Evolutionary conservation across 2,888 invertebrate species (phyloP).

Genomic region (Schizotus pectinicornis): DNA sequence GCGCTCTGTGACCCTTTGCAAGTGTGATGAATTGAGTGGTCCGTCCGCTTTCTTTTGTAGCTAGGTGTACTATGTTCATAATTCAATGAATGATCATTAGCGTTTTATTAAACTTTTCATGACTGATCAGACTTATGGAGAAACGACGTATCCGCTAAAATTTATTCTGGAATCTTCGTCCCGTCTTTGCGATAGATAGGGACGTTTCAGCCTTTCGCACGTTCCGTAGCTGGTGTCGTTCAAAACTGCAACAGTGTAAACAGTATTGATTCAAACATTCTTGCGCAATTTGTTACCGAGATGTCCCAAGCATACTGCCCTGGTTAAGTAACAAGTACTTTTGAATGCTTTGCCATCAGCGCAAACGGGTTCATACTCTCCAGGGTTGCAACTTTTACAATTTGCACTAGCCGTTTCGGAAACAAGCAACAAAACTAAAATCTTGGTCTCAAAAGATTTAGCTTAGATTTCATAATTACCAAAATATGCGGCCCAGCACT

Average conservation of each 20-base stretch:
- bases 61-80: too few relatives aligned
- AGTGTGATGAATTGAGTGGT: too few relatives aligned
- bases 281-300: slow-evolving; percentile 28
- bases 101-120: too few relatives aligned
- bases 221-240: slow-evolving; percentile 9
- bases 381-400: slow-evolving; percentile 18
- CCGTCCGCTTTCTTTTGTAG: too few relatives aligned
- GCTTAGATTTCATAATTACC: background rate
- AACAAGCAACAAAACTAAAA: background rate
- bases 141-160: too few relatives aligned
- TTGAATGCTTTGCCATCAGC: slow-evolving; percentile 19
- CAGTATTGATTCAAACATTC: slow-evolving; percentile 3
- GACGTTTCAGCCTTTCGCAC: background rate
- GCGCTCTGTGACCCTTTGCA: too few relatives aligned
- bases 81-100: too few relatives aligned
- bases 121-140: too few relatives aligned
- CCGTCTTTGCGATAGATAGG: too few relatives aligned
- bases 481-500: too few relatives aligned
- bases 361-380: slow-evolving; percentile 30
- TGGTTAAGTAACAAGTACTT: slow-evolving; percentile 15
- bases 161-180: too few relatives aligned
- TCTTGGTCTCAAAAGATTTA: background rate
- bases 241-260: background rate
- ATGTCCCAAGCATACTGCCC: slow-evolving; percentile 20
- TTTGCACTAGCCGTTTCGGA: background rate